phyloP scores from a whole-genome alignment of 2,113 vertebrate genomes.

The Crypturellus undulatus region DNA sequence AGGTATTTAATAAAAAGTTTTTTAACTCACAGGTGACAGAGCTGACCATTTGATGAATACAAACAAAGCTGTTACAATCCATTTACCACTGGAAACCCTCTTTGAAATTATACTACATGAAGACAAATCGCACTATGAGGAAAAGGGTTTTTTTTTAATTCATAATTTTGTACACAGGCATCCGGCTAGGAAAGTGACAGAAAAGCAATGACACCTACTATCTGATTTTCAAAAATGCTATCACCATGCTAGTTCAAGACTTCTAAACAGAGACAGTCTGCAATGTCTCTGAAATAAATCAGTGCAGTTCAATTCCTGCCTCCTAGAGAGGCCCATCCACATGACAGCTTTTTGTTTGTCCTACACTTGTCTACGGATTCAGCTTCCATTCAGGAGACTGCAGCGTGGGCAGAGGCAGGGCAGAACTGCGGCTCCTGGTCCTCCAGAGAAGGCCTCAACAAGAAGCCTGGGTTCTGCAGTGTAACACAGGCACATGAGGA shows the following conservation, averaged over 20 bases:
- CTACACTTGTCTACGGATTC: not conserved
- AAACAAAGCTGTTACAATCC: not conserved
- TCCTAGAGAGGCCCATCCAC: not conserved
- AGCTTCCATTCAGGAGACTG: not conserved
- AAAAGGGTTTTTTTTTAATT: not conserved
- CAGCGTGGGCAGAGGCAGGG: too few species aligned
- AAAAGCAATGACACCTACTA: not conserved
- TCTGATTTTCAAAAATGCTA: not conserved
- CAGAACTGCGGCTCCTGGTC: not conserved
- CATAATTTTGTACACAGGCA: not conserved
- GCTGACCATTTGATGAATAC: not conserved
- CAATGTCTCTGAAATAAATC: not conserved
- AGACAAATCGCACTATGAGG: not conserved
- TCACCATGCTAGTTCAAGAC: not conserved
- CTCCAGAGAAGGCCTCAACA: not conserved
- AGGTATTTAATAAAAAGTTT: slow-evolving; percentile 3
- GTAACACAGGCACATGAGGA: not conserved
- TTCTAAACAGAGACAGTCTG: not conserved
- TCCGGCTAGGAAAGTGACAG: not conserved
- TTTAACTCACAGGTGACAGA: slow-evolving; percentile 19
- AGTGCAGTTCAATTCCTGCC: not conserved
- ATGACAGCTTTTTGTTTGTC: not conserved
- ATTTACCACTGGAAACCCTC: not conserved
- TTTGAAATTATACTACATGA: not conserved
- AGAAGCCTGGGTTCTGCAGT: not conserved